A percentile compares a stretch with the other conserved stretches of the same genome.
These are phyloP conservation scores for Drosophila meridiana DNA, from an alignment of 2,888 invertebrate genomes.

Conservation along the genomic window DNA sequence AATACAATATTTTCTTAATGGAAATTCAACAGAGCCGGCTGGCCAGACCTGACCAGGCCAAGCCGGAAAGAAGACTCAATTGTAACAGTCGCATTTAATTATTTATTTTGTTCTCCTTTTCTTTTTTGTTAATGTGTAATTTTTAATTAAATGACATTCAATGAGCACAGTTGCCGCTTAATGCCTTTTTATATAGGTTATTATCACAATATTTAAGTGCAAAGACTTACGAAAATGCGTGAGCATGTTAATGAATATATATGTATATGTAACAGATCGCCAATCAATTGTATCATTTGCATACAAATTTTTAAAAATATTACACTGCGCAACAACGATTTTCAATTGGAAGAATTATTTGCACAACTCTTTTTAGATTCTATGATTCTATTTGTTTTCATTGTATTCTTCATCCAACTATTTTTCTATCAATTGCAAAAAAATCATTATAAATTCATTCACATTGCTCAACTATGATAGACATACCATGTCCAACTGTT, in stretches of 20 bases:
- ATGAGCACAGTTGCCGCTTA: conserved; percentile 36
- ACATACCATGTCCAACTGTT: too few species aligned
- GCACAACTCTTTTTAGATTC: too few species aligned
- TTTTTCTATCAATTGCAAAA: too few species aligned
- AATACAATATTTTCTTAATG: conserved; percentile 75
- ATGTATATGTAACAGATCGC: neutral
- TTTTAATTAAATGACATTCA: conserved; percentile 63
- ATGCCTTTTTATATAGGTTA: conserved; percentile 39
- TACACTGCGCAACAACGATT: too few species aligned
- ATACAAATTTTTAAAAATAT: too few species aligned
- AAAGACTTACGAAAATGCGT: neutral
- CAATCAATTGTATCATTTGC: too few species aligned
- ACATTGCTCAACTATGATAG: too few species aligned
- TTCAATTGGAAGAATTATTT: too few species aligned
- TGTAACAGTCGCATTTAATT: conserved; percentile 57
- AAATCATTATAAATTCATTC: too few species aligned
- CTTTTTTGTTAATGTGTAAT: conserved; percentile 30
- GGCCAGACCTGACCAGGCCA: neutral
- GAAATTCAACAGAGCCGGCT: conserved; percentile 45
- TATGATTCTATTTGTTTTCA: too few species aligned
- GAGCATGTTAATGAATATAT: neutral
- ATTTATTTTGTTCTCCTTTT: conserved; percentile 28
- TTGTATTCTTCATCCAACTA: too few species aligned
- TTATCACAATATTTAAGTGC: conserved; percentile 8
- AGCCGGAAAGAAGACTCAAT: conserved; percentile 56